Evolutionary conservation across 2,888 invertebrate species (phyloP), one percentile per base, ranked within the genome.

Genomic region (Orthonychiurus folsomi): DNA sequence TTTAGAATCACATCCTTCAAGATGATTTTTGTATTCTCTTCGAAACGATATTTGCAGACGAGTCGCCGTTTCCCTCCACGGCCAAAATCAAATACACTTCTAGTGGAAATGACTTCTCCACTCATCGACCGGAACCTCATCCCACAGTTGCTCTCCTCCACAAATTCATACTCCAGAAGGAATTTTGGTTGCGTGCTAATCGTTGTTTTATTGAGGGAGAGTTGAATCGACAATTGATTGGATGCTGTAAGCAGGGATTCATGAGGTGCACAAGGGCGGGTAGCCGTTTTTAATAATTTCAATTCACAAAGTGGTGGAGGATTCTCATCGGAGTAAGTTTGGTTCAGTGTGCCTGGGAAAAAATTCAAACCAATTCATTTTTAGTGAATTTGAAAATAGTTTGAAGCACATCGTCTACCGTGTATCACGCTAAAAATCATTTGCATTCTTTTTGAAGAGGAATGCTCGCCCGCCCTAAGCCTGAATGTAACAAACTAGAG

Each of bases 221-320:
- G 88, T 67, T 87, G 81, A 65, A 89, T 83, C 3, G 88, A 87
- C 55, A 89, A 78, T 64, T 87, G 86, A n/a, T 85, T 80, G 15
- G 86, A 85, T 20, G 83, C 82, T 12, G 88, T 88, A 55, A 88
- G 84, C 79, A 89, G 89, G 75, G 88, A 88, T 75, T 89, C 89
- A 0, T 83, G 76, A 55, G 82, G 76, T 52, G 78, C 77, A 73
- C 87, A 88, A 0, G 88, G 87, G 47, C 87, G 75, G 0, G 87
- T 9, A 3, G 28, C 15, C 3, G 56, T 37, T 37, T 37, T 56
- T 15, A 56, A 27, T 9, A 56, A 27, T 56, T 56, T 56, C 5
- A 56, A 56, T 23, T 56, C 56, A 37, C 56, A 56, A n/a, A 56
- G 27, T 28, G 56, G 56, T 18, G 56, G 56, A 3, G 28, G 18